A percentile compares a stretch with the other conserved stretches of the same genome.
phyloP scores from a whole-genome alignment of 2,888 invertebrate genomes.

The Acanthosoma haemorrhoidale region DNA sequence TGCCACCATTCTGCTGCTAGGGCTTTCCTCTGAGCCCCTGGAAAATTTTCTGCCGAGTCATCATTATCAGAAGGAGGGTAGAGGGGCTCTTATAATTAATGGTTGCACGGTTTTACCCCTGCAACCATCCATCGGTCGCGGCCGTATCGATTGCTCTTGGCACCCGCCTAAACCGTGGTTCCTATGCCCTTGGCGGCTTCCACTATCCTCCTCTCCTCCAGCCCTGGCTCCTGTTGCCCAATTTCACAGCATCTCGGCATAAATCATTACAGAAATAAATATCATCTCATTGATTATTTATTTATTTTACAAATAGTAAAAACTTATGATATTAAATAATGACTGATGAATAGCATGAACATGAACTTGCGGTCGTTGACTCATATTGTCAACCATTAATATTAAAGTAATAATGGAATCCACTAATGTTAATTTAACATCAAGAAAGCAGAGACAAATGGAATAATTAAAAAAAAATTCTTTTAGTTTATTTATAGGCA shows the following conservation, averaged over 20 bases:
- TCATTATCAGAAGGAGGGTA: slow-evolving; percentile 27
- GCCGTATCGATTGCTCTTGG: slow-evolving; percentile 24
- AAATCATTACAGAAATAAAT: neutral
- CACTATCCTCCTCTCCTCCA: slow-evolving; percentile 14
- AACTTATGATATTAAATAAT: no score
- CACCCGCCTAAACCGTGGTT: slow-evolving; percentile 26
- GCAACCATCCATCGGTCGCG: neutral
- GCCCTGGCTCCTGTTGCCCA: slow-evolving; percentile 1
- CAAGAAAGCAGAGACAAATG: no score
- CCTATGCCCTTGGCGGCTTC: slow-evolving; percentile 27
- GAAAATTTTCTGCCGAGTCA: slow-evolving; percentile 17
- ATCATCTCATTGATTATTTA: no score
- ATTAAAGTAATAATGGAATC: no score
- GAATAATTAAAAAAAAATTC: no score
- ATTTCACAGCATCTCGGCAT: neutral
- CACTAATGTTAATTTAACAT: no score
- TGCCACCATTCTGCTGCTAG: neutral
- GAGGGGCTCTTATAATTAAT: slow-evolving; percentile 28
- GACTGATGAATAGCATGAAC: no score
- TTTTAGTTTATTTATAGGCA: no score
- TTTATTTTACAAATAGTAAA: no score
- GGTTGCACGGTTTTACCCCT: slow-evolving; percentile 27
- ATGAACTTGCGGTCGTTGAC: no score
- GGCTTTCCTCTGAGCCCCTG: neutral
- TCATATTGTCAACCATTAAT: no score